phyloP scores from a whole-genome alignment of 2,888 invertebrate genomes.

The Eristalinus aeneus region DNA sequence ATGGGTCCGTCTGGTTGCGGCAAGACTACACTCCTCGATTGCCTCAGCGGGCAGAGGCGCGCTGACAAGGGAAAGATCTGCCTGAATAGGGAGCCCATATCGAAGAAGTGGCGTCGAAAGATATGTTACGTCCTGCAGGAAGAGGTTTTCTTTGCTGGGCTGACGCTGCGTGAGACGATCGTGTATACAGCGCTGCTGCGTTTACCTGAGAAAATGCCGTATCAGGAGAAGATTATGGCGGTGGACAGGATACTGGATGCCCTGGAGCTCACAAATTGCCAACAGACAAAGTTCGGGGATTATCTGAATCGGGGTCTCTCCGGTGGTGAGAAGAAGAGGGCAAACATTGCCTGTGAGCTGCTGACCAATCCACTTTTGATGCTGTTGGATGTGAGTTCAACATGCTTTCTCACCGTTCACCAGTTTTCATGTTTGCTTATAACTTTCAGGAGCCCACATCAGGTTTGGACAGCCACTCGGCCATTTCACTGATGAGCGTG shows the following conservation, averaged over 20 bases:
- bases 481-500: conserved; percentile 87
- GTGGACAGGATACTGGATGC: conserved; percentile 90
- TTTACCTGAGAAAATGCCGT: conserved; percentile 87
- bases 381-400: conserved; percentile 87
- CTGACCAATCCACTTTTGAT: conserved; percentile 90
- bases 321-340: conserved; percentile 91
- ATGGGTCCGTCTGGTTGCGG: conserved; percentile 92
- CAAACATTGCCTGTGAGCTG: conserved; percentile 91
- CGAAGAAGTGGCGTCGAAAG: conserved; percentile 87
- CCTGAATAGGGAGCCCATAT: conserved; percentile 84
- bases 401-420: not conserved
- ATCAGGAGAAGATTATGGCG: conserved; percentile 87
- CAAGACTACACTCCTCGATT: conserved; percentile 89
- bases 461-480: conserved; percentile 90
- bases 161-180: conserved; percentile 89
- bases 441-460: conserved; percentile 88
- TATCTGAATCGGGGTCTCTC: conserved; percentile 88
- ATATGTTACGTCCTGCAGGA: conserved; percentile 92
- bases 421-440: not conserved
- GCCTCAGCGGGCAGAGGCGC: conserved; percentile 86
- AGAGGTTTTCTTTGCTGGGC: conserved; percentile 90
- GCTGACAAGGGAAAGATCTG: conserved; percentile 85
- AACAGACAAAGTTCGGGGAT: conserved; percentile 90
- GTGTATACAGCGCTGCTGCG: conserved; percentile 83
- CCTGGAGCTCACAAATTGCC: conserved; percentile 87